Evolutionary conservation across 53 echinoderm and acorn worm species (phyloP).

Genomic region (Patiria pectinifera): DNA sequence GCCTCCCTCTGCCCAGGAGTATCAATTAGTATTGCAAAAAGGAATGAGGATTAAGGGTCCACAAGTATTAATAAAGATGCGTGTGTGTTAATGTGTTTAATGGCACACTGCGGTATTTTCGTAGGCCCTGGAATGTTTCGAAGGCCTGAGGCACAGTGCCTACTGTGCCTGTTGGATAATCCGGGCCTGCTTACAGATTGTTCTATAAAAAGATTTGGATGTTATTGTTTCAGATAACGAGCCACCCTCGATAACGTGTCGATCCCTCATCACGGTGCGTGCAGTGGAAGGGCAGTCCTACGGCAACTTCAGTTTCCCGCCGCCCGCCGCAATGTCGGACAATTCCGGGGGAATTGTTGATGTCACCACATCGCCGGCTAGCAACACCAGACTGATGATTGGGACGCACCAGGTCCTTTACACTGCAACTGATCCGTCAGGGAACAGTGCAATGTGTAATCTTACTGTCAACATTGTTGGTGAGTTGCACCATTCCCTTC

Average conservation of each 20-base stretch:
- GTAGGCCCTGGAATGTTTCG: no score
- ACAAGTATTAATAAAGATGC: no score
- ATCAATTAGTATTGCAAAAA: no score
- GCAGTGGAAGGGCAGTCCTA: neutral
- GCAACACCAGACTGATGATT: neutral
- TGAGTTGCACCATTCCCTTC: neutral
- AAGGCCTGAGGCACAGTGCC: no score
- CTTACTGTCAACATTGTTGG: constrained; percentile 50
- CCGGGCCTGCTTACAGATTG: neutral
- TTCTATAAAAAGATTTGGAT: neutral
- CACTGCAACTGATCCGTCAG: constrained; percentile 52
- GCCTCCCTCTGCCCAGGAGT: no score
- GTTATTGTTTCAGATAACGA: constrained; percentile 5
- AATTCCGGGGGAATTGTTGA: neutral
- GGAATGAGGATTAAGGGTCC: no score
- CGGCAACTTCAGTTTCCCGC: neutral
- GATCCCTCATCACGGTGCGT: neutral
- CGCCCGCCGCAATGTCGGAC: neutral
- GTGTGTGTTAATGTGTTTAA: no score
- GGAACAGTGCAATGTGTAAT: constrained; percentile 54
- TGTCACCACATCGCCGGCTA: neutral
- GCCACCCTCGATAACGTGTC: neutral
- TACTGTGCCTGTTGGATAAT: neutral
- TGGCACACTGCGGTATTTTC: no score
- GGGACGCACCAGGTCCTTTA: constrained; percentile 40